Percentiles rank a stretch among this genome's conserved stretches.
Conservation (phyloP, 1,140 invertebrate genomes). For the Colletes latitarsis region DNA sequence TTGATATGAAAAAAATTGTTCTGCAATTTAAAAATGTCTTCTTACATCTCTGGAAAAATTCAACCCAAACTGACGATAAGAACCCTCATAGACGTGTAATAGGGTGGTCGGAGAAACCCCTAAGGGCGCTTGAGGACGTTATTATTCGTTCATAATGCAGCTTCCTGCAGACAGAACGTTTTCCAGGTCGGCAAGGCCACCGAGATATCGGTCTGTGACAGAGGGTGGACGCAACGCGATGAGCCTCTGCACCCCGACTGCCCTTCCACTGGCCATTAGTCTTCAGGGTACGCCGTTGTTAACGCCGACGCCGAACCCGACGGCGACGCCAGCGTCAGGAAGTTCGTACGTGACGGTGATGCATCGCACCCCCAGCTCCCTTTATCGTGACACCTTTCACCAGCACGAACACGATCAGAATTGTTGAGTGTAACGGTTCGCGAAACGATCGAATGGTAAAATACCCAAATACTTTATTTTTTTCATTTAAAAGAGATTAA, state of each 20-base stretch:
- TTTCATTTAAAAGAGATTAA: too few species aligned
- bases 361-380: slow-evolving; percentile 60
- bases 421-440: slow-evolving; percentile 36
- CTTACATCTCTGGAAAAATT: too few species aligned
- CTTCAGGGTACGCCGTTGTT: slow-evolving; percentile 83
- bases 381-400: slow-evolving; percentile 67
- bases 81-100: too few species aligned
- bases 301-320: slow-evolving; percentile 79
- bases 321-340: slow-evolving; percentile 68
- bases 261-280: slow-evolving; percentile 84
- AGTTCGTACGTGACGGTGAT: slow-evolving; percentile 68
- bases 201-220: slow-evolving; percentile 84
- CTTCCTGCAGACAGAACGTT: slow-evolving; percentile 9
- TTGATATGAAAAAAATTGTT: too few species aligned
- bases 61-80: too few species aligned
- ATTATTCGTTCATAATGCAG: slow-evolving; percentile 1
- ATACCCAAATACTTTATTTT: too few species aligned
- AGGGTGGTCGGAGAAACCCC: neutral
- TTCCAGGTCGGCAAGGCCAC: slow-evolving; percentile 82
- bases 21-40: too few species aligned
- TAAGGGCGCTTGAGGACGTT: neutral
- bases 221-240: slow-evolving; percentile 82
- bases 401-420: slow-evolving; percentile 59
- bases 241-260: slow-evolving; percentile 83
- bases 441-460: neutral